Conservation (phyloP, 2,797 vertebrate genomes). For the Anableps anableps region DNA sequence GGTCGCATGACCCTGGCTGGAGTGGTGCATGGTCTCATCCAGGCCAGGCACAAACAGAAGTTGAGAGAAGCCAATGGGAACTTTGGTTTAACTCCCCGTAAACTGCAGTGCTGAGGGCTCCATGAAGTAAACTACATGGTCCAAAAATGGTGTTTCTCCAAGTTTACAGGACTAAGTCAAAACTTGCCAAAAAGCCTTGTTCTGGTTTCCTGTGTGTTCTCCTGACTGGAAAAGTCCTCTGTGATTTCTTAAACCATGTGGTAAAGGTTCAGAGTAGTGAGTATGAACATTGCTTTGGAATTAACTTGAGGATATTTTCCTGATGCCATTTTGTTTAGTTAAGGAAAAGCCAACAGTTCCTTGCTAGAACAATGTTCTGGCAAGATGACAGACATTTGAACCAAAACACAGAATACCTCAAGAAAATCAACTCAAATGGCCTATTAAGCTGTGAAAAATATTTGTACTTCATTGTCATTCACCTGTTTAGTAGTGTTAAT, state of each 20-base stretch:
- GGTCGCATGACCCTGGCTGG: slow-evolving; percentile 75
- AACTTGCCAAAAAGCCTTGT: slow-evolving; percentile 22
- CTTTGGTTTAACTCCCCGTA: slow-evolving; percentile 45
- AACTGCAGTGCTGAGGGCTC: slow-evolving; percentile 45
- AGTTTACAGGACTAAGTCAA: slow-evolving; percentile 28
- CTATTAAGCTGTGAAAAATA: slow-evolving; percentile 16
- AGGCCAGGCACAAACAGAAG: slow-evolving; percentile 78
- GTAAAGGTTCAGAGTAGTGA: background rate
- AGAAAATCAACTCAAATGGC: slow-evolving; percentile 39
- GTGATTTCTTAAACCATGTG: slow-evolving; percentile 5
- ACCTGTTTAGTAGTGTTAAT: slow-evolving; percentile 1
- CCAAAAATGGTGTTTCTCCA: slow-evolving; percentile 10
- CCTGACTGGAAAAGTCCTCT: slow-evolving; percentile 1
- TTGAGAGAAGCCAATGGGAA: slow-evolving; percentile 69
- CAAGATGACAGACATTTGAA: slow-evolving; percentile 34
- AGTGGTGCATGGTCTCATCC: slow-evolving; percentile 78
- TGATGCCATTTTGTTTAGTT: slow-evolving; percentile 43
- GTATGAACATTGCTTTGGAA: slow-evolving; percentile 3
- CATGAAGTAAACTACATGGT: background rate
- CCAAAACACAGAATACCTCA: slow-evolving; percentile 71
- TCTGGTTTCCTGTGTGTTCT: slow-evolving; percentile 12
- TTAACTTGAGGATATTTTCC: background rate
- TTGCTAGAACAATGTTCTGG: slow-evolving; percentile 17
- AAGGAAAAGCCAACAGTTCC: slow-evolving; percentile 30
- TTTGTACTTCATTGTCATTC: slow-evolving; percentile 11